phyloP scores from a whole-genome alignment of 2,797 vertebrate species.

The Helicolenus hilgendorfi region DNA sequence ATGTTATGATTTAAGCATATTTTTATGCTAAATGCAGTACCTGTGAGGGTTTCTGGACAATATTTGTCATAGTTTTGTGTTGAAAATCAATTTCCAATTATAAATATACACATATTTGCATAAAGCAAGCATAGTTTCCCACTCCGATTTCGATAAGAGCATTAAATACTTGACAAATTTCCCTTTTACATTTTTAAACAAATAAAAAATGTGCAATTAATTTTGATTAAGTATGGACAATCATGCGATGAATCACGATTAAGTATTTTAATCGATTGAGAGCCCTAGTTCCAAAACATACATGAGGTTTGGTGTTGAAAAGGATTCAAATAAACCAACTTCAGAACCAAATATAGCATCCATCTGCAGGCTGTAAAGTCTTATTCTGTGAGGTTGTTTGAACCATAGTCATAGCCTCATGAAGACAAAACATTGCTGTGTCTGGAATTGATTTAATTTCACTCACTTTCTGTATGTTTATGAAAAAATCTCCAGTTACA shows the following conservation, averaged over 20 bases:
- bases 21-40: too few species aligned
- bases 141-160: fast-evolving
- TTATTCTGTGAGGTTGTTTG: conserved; percentile 32
- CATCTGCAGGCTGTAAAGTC: conserved; percentile 1
- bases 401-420: conserved; percentile 21
- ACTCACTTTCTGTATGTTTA: conserved; percentile 62
- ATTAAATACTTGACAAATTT: too few species aligned
- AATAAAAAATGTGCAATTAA: too few species aligned
- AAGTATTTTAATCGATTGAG: too few species aligned
- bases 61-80: too few species aligned
- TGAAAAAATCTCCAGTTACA: conserved; percentile 57
- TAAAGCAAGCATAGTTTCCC: too few species aligned
- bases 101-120: too few species aligned
- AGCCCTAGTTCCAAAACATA: conserved; percentile 3
- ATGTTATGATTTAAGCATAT: too few species aligned
- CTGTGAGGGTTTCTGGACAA: too few species aligned
- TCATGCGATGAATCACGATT: too few species aligned
- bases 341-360: conserved; percentile 9
- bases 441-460: conserved; percentile 69
- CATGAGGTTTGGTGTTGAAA: conserved; percentile 10
- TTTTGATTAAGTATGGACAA: too few species aligned
- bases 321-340: background rate
- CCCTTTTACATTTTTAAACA: fast-evolving
- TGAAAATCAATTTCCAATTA: fast-evolving
- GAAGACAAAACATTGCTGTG: conserved; percentile 52